Conservation (phyloP, 2,113 vertebrate genomes). For the Syngnathus floridae region DNA sequence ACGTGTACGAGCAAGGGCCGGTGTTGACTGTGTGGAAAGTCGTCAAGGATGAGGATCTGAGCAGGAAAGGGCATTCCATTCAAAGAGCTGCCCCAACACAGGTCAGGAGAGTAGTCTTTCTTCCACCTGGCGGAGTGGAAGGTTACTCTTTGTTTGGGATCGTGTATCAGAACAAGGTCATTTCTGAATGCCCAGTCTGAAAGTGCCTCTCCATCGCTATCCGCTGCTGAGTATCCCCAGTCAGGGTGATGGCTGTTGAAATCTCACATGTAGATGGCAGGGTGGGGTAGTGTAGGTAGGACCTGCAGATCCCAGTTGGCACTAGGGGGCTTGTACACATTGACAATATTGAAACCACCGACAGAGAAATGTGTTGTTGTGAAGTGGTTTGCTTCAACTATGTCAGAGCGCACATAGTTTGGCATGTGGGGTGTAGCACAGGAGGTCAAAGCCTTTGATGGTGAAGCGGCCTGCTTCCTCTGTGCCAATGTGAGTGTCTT, state of each 20-base stretch:
- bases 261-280: background rate
- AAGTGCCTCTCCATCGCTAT: no score
- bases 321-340: background rate
- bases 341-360: background rate
- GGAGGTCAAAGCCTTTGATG: background rate
- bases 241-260: background rate
- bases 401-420: background rate
- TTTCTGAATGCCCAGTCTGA: background rate
- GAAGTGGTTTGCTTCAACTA: background rate
- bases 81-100: no score
- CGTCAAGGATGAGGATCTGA: no score
- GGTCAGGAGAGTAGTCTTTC: background rate
- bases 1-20: no score
- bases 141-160: no score
- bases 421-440: background rate
- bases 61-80: no score
- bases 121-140: background rate
- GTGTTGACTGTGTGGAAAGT: no score
- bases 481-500: background rate
- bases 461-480: background rate
- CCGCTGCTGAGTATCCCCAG: no score
- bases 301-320: slow-evolving; percentile 2
- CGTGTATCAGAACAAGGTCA: no score
- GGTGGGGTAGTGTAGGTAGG: background rate
- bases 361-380: background rate